Base-by-base conservation (phyloP, 1,140 invertebrate genomes). In the Orius insidiosus region DNA sequence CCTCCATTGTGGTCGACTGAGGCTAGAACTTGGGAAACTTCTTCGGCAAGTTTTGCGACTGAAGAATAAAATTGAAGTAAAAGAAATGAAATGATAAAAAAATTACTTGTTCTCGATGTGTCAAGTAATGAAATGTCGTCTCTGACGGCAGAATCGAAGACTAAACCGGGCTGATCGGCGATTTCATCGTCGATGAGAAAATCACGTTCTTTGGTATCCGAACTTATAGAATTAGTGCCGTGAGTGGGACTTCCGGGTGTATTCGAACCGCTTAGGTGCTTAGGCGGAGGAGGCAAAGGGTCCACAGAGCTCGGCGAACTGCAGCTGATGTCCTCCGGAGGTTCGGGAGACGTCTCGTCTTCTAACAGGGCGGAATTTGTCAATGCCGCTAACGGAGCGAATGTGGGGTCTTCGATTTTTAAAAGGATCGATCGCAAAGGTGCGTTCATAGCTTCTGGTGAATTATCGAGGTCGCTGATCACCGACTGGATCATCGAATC, bases 171-270 rank as follows among this genome's bases (percentile, higher is more conserved):
- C 58, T 90, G 86, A 63, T 90, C 86, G 8, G 81, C 81, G 39
- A 89, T 89, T 61, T 90, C 86, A 55, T 90, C 86, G 56, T 90
- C 86, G 50, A 85, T 83, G 35, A 84, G 72, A 63, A 75, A 80
- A 56, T 77, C 74, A 46, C 78, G 68, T 34, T 77, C 76, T 38
- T 75, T 74, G 48, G 76, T 71, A 4, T 71, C 73, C 10, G 81
- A 60, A 5, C 76, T 80, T 1, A 83, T 59, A 0, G 80, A 84
- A 49, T 78, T 80, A 0, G 79, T 81, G 1, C 74, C 78, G 49
- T 82, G 80, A 1, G 78, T 83, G 1, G 80, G 80, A 0, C 79
- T 80, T 6, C 75, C 78, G 0, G 80, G 78, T 32, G 72, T 73
- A 32, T 74, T 69, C 11, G 68, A 68, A 10, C 24, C 3, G 43